Base-by-base conservation (phyloP, 2,888 invertebrate genomes). In the Drosophila lutescens region DNA sequence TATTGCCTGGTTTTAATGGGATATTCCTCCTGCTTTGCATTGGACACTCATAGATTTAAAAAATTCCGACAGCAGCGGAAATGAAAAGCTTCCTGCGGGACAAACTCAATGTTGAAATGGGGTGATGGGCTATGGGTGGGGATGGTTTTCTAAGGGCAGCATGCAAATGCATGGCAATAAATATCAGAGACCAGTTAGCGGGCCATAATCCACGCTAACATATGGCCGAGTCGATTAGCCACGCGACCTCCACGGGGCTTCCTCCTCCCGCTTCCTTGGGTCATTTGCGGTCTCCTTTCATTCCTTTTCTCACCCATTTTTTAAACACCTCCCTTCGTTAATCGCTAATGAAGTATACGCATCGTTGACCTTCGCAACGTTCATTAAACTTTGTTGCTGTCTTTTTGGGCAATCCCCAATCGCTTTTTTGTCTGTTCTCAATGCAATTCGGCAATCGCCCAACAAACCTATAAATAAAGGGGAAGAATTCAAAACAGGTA, bases 61-160 rank as follows among this genome's bases (percentile, higher is more conserved):
- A 90, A 90, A 86, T 79, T 86, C 76, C 80, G 90, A 91, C 90
- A 91, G 87, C 68, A 61, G 56, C 84, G 90, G 90, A 90, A 90
- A 90, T 90, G 90, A 90, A 88, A 85, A 68, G 84, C 86, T 78
- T 88, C 89, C 89, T 71, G 79, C 67, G 74, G 51, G 41, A 50
- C 50, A 17, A 46, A 47, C 44, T 30, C 12, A 30, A 38, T 50
- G 46, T 55, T 26, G 2, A n/a, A 32, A 9, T 12, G 47, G 17
- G 30, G 43, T 41, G 50, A 50, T 47, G 40, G 59, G 20, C 36
- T 0, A 8, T 30, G 17, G 32, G 1, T 6, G 26, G 23, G 12
- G 12, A 10, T 0, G 10, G 1, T 13, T 15, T 62, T 49, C 62
- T 77, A 43, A 43, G 44, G 55, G 40, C 50, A 2, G 8, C 41